Base-by-base conservation (phyloP, 1,140 invertebrate genomes). In the Lysiphlebus fabarum region DNA sequence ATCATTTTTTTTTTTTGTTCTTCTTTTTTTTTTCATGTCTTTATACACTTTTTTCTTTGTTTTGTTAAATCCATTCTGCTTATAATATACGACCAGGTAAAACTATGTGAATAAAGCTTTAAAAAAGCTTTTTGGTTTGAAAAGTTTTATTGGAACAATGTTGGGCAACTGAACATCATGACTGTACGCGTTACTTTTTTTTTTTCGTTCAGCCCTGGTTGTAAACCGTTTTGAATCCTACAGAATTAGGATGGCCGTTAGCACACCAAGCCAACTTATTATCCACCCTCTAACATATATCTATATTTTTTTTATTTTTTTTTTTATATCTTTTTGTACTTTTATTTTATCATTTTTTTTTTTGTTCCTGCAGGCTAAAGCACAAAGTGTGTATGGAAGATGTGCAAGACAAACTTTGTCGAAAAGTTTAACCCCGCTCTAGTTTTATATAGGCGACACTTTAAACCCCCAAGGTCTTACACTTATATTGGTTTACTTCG, bases 401-500 rank as follows among this genome's bases (percentile, higher is more conserved):
- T 26, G 17, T 26, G 17, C 17, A 26, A 26, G 17, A 56, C 41
- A 34, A 61, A 61, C 53, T 61, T 61, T 55, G 37, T 38, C 47
- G 53, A 50, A 47, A 61, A 61, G 53, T 6, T 61, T 56, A 34
- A 45, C 53, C 7, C n/a, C 54, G 34, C 47, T 38, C 55, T 56
- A 36, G 49, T 11, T 61, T 61, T 57, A 26, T 56, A 61, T 45
- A 40, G 41, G 40, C 54, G 49, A 53, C 53, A 61, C 60, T 61
- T 56, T 53, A 53, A 57, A 56, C 41, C 53, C 38, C 42, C 48
- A 56, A 53, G 45, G 53, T 53, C 45, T 56, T 53, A 61, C 55
- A 40, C 37, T 57, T 57, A 56, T 44, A 61, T 61, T 61, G 48
- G 60, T 56, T 61, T 51, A 61, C 54, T 56, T 37, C n/a, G 48